Conservation (phyloP, 2,888 invertebrate genomes). For the Cyaniris semiargus region DNA sequence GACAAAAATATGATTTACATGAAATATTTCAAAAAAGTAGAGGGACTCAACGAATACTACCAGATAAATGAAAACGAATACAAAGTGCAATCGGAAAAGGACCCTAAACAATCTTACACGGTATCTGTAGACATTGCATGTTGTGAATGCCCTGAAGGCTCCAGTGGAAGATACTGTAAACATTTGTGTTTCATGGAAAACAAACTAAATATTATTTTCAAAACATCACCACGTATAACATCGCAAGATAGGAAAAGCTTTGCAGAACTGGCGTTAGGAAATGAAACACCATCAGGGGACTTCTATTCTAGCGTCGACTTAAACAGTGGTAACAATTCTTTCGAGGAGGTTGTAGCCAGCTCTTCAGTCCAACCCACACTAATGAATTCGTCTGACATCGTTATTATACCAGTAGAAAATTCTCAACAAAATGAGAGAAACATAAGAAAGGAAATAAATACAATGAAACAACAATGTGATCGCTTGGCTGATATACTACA, state of each 20-base stretch:
- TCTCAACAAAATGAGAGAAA: background rate
- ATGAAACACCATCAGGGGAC: background rate
- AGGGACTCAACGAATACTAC: constrained; percentile 23
- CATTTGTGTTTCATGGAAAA: constrained; percentile 15
- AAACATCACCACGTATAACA: constrained; percentile 3
- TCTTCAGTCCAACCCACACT: constrained; percentile 7
- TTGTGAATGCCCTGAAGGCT: constrained; percentile 20
- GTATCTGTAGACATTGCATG: constrained; percentile 16
- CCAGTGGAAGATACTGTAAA: constrained; percentile 17
- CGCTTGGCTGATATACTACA: background rate
- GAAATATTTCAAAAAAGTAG: constrained; percentile 25
- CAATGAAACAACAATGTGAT: background rate
- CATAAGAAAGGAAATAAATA: constrained; percentile 1
- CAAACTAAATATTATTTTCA: background rate
- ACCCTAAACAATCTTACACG: constrained; percentile 15
- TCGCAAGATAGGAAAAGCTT: constrained; percentile 1
- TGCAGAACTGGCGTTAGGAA: constrained; percentile 5
- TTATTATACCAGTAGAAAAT: background rate
- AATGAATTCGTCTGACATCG: constrained; percentile 1
- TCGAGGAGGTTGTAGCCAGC: background rate
- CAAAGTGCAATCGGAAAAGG: constrained; percentile 12
- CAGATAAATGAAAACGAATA: constrained; percentile 27
- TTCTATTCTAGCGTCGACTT: background rate
- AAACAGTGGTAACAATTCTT: constrained; percentile 18
- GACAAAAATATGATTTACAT: background rate